Base-by-base conservation (phyloP, 2,797 vertebrate genomes). In the Crax fasciolata region DNA sequence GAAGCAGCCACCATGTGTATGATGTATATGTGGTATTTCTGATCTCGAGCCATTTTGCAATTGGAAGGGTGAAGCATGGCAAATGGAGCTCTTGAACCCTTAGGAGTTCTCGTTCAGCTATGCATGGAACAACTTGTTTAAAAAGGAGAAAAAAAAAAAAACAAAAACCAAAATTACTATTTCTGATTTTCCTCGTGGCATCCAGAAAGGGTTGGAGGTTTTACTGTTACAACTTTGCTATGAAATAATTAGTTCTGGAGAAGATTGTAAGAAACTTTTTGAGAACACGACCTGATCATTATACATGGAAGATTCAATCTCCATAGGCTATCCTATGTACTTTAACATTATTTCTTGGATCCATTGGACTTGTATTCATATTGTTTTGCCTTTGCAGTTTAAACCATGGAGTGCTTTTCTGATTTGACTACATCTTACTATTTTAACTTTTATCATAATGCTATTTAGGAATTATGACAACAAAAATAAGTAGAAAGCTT, bases 41-140 rank as follows among this genome's bases (percentile, higher is more conserved):
- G n/a, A 7, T 55, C 24, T n/a, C 27, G 17, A 59, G 16, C 72
- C 0, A 0, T 30, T 54, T 54, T 59, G 62, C 38, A 51, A 3
- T 4, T 51, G 16, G 71, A 43, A 66, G n/a, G 62, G 54, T 30
- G 10, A 59, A 49, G 15, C 19, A 8, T 30, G 57, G 24, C 19
- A 43, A 38, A 75, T 5, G 4, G 5, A 43, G 41, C 28, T 44
- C 39, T 39, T 17, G 32, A 65, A 39, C 41, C 17, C 46, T 16
- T 48, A 39, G n/a, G 39, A 72, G 30, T 52, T 41, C 32, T 30
- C 24, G 51, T 57, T 41, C 21, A 39, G 49, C 41, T 48, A 18
- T 6, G 23, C 28, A 3, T 1, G 1, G 24, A 58, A 49, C 28
- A 32, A 35, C 35, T 35, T 35, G 35, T 35, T 35, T 35, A 35